Percentiles rank a stretch among this genome's conserved stretches.
These are phyloP conservation scores for Aphelenchoides avenae DNA, from an alignment of 1,140 invertebrate species.

Conservation along the genomic window DNA sequence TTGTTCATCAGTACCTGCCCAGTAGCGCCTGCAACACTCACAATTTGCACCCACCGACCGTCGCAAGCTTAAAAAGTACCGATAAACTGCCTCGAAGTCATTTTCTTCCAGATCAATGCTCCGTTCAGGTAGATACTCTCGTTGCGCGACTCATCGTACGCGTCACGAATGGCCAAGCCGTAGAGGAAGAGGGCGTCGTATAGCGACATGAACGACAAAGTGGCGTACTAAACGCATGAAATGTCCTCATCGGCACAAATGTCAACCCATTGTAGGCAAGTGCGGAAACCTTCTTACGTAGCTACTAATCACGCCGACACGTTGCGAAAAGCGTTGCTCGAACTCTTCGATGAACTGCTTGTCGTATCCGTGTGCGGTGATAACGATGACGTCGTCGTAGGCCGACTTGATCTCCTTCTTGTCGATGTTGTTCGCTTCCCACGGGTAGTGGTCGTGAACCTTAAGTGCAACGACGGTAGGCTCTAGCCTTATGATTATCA, in stretches of 20 bases:
- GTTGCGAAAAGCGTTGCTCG: slow-evolving; percentile 47
- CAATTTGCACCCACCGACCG: background rate
- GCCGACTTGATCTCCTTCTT: slow-evolving; percentile 51
- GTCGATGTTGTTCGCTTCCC: slow-evolving; percentile 56
- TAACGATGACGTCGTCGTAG: slow-evolving; percentile 55
- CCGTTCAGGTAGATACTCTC: slow-evolving; percentile 43
- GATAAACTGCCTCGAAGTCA: slow-evolving; percentile 53
- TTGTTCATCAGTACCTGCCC: slow-evolving; percentile 52
- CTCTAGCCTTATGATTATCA: slow-evolving; percentile 50
- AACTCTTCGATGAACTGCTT: slow-evolving; percentile 59
- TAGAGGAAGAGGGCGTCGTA: slow-evolving; percentile 54
- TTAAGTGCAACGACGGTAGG: too few relatives aligned
- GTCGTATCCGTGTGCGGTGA: slow-evolving; percentile 57
- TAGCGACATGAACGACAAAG: slow-evolving; percentile 50
- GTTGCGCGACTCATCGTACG: slow-evolving; percentile 49
- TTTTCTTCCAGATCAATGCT: slow-evolving; percentile 46
- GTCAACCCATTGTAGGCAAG: too few relatives aligned
- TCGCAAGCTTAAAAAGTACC: slow-evolving; percentile 20
- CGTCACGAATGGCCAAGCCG: slow-evolving; percentile 49
- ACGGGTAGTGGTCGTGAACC: slow-evolving; percentile 57
- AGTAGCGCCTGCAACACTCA: slow-evolving; percentile 26
- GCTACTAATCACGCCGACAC: slow-evolving; percentile 52
- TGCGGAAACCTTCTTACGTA: slow-evolving; percentile 48
- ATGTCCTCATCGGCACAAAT: too few relatives aligned
- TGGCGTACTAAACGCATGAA: slow-evolving; percentile 44